Percentiles rank a stretch among this genome's conserved stretches.
These are phyloP conservation scores for Oreochromis aureus DNA, from an alignment of 2,113 vertebrate genomes.

Conservation along the genomic window DNA sequence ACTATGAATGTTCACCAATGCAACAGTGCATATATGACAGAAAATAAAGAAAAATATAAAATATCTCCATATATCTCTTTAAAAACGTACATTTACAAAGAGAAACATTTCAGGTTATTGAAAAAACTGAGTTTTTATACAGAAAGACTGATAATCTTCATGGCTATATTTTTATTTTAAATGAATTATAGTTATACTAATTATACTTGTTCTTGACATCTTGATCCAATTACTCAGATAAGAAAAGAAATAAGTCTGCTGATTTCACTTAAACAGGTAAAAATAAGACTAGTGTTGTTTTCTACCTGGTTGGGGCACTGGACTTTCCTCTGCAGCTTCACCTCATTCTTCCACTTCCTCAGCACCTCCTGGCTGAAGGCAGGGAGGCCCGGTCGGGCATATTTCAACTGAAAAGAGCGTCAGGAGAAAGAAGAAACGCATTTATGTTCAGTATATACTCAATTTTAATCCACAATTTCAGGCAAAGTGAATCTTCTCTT, in stretches of 20 bases:
- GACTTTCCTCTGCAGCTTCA: slow-evolving; percentile 88
- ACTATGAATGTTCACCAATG: background rate
- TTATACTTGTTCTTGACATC: background rate
- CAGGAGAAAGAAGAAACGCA: background rate
- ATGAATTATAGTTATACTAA: background rate
- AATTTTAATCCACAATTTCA: background rate
- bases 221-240: background rate
- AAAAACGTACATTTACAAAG: background rate
- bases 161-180: background rate
- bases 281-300: background rate
- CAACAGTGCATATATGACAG: background rate
- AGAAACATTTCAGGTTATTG: background rate
- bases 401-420: slow-evolving; percentile 77
- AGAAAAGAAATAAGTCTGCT: background rate
- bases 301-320: slow-evolving; percentile 93
- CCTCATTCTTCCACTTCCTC: slow-evolving; percentile 90
- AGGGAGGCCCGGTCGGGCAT: slow-evolving; percentile 88
- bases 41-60: background rate
- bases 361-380: slow-evolving; percentile 91
- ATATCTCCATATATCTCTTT: background rate
- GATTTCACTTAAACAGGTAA: background rate
- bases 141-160: background rate
- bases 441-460: background rate
- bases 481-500: background rate
- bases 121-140: background rate